Percentiles rank a stretch among this genome's conserved stretches.
These are phyloP conservation scores for Gyps fulvus DNA, from an alignment of 2,113 vertebrate species.

Conservation along the genomic window DNA sequence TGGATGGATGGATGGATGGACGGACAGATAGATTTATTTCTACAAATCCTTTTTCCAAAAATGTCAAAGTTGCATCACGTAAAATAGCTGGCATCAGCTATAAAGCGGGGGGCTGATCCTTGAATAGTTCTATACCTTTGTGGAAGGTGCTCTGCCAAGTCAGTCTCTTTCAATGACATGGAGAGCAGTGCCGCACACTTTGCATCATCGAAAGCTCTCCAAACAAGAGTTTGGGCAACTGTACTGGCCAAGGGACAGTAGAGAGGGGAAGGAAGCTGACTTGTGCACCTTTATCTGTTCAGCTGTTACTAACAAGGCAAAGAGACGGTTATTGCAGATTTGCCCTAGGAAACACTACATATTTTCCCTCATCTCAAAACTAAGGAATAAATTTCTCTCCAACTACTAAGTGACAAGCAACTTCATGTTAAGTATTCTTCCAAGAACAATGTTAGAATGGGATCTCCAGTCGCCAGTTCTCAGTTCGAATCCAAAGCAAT, in stretches of 20 bases:
- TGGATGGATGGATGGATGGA: neutral
- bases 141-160: neutral
- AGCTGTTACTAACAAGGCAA: neutral
- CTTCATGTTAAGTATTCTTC: neutral
- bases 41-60: neutral
- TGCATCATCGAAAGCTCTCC: rapidly evolving
- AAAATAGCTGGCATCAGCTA: neutral
- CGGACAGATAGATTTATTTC: neutral
- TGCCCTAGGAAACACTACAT: neutral
- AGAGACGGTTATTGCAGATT: neutral
- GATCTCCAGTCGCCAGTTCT: neutral
- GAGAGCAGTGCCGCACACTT: neutral
- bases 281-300: neutral
- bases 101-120: neutral
- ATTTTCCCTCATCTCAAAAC: neutral
- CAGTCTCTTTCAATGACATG: neutral
- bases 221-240: neutral
- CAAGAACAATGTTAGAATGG: neutral
- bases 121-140: neutral
- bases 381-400: neutral
- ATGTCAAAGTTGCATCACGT: neutral
- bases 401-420: neutral
- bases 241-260: neutral
- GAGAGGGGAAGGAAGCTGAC: neutral
- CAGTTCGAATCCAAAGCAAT: neutral